Evolutionary conservation across 2,113 vertebrate species (phyloP).

Genomic region (Heterotilapia buettikoferi): DNA sequence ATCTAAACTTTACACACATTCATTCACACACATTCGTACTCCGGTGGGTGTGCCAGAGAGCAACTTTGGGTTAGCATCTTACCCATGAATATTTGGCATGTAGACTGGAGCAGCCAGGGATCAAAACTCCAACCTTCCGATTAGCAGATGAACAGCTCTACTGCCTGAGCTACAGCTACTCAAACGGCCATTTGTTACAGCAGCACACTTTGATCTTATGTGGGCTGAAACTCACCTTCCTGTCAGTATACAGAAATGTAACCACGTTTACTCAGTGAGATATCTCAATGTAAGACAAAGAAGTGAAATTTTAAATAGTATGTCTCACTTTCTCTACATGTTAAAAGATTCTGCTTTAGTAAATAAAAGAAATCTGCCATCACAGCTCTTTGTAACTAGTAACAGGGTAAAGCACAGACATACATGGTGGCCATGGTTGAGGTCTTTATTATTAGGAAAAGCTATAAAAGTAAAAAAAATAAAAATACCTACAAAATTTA

Average conservation of each 20-base stretch:
- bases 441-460: background rate
- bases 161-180: background rate
- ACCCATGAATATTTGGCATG: background rate
- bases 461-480: background rate
- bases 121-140: background rate
- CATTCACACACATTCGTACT: background rate
- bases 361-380: rapidly evolving
- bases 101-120: background rate
- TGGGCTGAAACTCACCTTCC: background rate
- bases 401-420: background rate
- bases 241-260: background rate
- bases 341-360: background rate
- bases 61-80: background rate
- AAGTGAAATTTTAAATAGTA: background rate
- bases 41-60: rapidly evolving
- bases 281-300: background rate
- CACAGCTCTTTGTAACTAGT: background rate
- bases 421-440: background rate
- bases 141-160: background rate
- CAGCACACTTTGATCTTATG: background rate
- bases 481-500: background rate
- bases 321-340: background rate
- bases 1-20: background rate
- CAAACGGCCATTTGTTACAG: rapidly evolving
- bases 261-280: background rate